phyloP scores from a whole-genome alignment of 1,140 invertebrate species.

The Procambarus clarkii region DNA sequence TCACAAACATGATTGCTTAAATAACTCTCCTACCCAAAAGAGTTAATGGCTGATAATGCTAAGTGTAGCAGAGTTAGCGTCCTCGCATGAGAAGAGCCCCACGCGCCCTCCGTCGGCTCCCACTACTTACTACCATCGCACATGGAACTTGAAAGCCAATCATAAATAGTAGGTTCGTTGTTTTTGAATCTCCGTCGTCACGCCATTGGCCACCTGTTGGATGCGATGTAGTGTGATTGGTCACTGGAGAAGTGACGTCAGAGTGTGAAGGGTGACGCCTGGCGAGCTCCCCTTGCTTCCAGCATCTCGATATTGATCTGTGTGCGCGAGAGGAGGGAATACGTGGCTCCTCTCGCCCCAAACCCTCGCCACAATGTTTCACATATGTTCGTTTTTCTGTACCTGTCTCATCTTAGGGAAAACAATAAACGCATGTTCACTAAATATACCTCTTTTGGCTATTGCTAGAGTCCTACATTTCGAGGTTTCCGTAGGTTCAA shows the following conservation, averaged over 20 bases:
- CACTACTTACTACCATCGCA: conserved; percentile 25
- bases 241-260: conserved; percentile 35
- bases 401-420: not conserved
- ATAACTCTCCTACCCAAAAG: not conserved
- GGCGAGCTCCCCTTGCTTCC: conserved; percentile 52
- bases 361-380: conserved; percentile 52
- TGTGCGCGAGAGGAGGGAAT: conserved; percentile 64
- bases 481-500: not conserved
- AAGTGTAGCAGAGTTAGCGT: not conserved
- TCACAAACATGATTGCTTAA: not conserved
- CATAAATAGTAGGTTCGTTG: conserved; percentile 28
- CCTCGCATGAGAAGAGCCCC: not conserved
- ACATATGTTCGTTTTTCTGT: conserved; percentile 1
- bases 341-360: conserved; percentile 43
- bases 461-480: not conserved
- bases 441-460: not conserved
- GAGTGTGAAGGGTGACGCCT: conserved; percentile 60
- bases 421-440: not conserved
- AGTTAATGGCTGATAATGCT: conserved; percentile 5
- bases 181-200: conserved; percentile 42
- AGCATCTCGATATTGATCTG: conserved; percentile 68
- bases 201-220: conserved; percentile 51
- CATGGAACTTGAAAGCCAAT: conserved; percentile 46
- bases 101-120: not conserved
- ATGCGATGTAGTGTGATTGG: conserved; percentile 39